These are phyloP conservation scores for Balaeniceps rex DNA, from an alignment of 2,113 vertebrate species.

Conservation along the genomic window DNA sequence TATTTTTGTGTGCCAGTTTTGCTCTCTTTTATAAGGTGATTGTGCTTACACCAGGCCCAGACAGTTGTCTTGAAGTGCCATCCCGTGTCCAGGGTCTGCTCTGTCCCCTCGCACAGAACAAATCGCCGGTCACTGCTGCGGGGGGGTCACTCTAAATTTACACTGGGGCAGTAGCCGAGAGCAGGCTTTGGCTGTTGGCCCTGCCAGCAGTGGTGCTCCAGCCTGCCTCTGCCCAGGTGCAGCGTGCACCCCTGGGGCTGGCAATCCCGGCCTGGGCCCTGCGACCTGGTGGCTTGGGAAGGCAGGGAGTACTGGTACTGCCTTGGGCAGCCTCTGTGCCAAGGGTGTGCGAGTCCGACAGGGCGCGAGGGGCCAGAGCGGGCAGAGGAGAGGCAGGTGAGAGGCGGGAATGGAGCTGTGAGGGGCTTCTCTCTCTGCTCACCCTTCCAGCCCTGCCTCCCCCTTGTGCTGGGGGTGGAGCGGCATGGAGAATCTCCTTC, in stretches of 20 bases:
- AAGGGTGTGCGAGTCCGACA: accelerated
- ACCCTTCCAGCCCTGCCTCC: not conserved
- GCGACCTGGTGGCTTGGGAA: not conserved
- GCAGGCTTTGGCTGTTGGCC: not conserved
- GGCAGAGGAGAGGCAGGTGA: not conserved
- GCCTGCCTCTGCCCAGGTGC: not conserved
- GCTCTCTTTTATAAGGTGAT: not conserved
- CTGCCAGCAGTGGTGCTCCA: not conserved
- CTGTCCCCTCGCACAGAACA: not conserved
- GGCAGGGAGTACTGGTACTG: not conserved
- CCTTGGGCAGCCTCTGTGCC: not conserved
- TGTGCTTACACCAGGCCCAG: not conserved
- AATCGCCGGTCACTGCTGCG: not conserved
- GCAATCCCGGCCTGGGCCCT: not conserved
- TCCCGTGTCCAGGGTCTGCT: not conserved
- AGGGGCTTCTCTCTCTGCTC: not conserved
- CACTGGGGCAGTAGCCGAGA: not conserved
- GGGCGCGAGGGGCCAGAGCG: not conserved
- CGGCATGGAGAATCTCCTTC: not conserved
- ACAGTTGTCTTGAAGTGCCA: not conserved
- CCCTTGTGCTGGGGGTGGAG: not conserved
- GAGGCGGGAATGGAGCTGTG: not conserved
- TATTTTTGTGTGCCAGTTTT: constrained; percentile 2
- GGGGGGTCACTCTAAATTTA: not conserved
- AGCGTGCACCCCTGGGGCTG: accelerated